phyloP scores from a whole-genome alignment of 2,797 vertebrate species.

The Scarus forsteni region DNA sequence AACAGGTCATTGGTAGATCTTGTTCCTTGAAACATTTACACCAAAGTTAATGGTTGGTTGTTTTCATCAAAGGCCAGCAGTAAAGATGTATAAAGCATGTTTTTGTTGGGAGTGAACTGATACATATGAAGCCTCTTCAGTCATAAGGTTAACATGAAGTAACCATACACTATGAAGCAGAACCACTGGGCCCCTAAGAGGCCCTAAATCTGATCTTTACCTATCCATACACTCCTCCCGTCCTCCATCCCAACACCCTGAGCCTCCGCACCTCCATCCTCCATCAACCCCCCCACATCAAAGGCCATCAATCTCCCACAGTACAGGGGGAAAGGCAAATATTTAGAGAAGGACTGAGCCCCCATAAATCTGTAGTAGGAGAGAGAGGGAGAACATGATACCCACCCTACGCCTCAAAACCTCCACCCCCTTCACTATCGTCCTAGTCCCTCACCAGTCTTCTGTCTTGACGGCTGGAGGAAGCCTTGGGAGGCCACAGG shows the following conservation, averaged over 20 bases:
- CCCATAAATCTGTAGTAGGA: conserved; percentile 87
- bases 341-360: conserved; percentile 88
- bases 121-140: conserved; percentile 5
- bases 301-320: conserved; percentile 87
- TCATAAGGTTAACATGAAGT: conserved; percentile 6
- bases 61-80: conserved; percentile 30
- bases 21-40: conserved; percentile 50
- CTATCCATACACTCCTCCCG: conserved; percentile 52
- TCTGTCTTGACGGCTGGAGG: conserved; percentile 78
- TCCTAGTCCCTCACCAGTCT: conserved; percentile 75
- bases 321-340: conserved; percentile 88
- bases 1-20: conserved; percentile 63
- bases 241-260: conserved; percentile 66
- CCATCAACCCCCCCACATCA: conserved; percentile 74
- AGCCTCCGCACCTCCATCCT: conserved; percentile 53
- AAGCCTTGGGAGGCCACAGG: conserved; percentile 77
- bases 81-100: conserved; percentile 29
- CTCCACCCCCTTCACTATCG: conserved; percentile 62
- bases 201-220: conserved; percentile 52
- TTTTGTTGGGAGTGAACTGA: neutral
- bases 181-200: conserved; percentile 23
- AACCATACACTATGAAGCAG: conserved; percentile 9
- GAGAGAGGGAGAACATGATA: conserved; percentile 83
- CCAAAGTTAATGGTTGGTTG: conserved; percentile 41
- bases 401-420: conserved; percentile 64